These are phyloP conservation scores for Pelvicachromis taeniatus DNA, from an alignment of 2,113 vertebrate genomes.

Conservation along the genomic window DNA sequence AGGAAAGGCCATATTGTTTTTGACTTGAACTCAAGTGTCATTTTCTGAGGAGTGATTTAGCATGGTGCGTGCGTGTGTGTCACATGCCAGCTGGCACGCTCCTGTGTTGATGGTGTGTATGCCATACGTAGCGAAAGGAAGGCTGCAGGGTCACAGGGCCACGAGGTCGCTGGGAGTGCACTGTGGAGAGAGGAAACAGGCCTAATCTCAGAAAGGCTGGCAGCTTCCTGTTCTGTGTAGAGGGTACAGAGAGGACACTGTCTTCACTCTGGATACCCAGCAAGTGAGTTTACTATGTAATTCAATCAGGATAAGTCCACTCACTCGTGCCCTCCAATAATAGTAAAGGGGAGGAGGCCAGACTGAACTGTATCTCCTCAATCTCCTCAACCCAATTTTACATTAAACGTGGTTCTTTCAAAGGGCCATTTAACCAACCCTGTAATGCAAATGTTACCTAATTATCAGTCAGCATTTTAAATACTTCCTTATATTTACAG, in stretches of 20 bases:
- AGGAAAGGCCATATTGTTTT: slow-evolving; percentile 72
- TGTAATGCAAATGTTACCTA: neutral
- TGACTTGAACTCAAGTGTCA: slow-evolving; percentile 61
- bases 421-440: neutral
- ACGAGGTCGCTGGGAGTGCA: slow-evolving; percentile 67
- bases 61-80: neutral
- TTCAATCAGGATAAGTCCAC: slow-evolving; percentile 67
- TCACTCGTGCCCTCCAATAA: slow-evolving; percentile 45
- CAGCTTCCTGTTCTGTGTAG: slow-evolving; percentile 72
- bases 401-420: neutral
- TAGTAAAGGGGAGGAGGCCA: slow-evolving; percentile 13
- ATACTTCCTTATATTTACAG: neutral
- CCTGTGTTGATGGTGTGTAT: slow-evolving; percentile 42
- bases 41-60: slow-evolving; percentile 58
- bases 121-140: slow-evolving; percentile 60
- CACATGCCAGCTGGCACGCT: slow-evolving; percentile 52
- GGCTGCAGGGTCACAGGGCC: slow-evolving; percentile 58
- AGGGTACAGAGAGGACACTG: slow-evolving; percentile 74
- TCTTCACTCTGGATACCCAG: slow-evolving; percentile 48
- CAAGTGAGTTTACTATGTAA: slow-evolving; percentile 55
- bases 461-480: neutral
- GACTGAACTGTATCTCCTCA: neutral
- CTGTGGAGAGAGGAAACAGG: slow-evolving; percentile 70
- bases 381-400: neutral
- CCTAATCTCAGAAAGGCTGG: slow-evolving; percentile 77